A percentile compares a stretch with the other conserved stretches of the same genome.
Evolutionary conservation across 2,797 vertebrate genomes (phyloP).

Genomic region (Adrianichthys oophorus): DNA sequence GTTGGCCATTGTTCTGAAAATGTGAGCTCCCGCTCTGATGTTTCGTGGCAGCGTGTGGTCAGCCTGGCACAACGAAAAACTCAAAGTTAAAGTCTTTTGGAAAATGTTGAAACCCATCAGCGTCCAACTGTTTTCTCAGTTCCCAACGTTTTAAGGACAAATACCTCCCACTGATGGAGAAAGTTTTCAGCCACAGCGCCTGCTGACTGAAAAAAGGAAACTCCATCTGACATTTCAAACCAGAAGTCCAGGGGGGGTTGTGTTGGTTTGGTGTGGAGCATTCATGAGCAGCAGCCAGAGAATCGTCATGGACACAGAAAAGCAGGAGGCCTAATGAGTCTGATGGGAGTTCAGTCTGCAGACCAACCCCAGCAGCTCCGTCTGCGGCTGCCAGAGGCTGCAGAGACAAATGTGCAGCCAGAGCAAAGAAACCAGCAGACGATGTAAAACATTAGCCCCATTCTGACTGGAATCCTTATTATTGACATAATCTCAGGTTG

Average conservation of each 20-base stretch:
- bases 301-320: slow-evolving; percentile 32
- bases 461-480: too few species aligned
- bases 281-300: slow-evolving; percentile 29
- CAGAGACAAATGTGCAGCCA: neutral
- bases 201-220: too few species aligned
- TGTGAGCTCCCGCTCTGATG: slow-evolving; percentile 7
- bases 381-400: slow-evolving; percentile 26
- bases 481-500: too few species aligned
- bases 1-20: slow-evolving; percentile 42
- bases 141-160: too few species aligned
- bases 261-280: slow-evolving; percentile 35
- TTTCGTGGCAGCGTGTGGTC: slow-evolving; percentile 2
- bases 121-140: too few species aligned
- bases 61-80: neutral
- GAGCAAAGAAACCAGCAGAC: too few species aligned
- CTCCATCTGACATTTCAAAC: too few species aligned
- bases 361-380: slow-evolving; percentile 17
- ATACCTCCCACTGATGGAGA: too few species aligned
- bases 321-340: slow-evolving; percentile 60
- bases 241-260: slow-evolving; percentile 12
- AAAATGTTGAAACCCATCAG: too few species aligned
- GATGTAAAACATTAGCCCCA: too few species aligned
- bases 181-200: too few species aligned
- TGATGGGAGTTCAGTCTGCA: slow-evolving; percentile 55
- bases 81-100: neutral